Conservation (phyloP, 2,113 vertebrate genomes). For the Nanorana parkeri region DNA sequence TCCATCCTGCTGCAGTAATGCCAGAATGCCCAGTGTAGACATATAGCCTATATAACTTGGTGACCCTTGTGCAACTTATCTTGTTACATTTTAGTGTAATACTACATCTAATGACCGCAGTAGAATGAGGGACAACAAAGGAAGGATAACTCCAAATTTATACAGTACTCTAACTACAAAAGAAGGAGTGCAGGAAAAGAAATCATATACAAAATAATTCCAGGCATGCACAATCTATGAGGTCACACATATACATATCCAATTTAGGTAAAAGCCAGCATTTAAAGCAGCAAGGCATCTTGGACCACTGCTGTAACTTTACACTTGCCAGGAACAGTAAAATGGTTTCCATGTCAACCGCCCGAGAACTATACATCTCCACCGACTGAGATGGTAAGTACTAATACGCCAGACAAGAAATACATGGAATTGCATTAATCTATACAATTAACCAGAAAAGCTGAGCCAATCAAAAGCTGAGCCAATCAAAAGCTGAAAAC, state of each 20-base stretch:
- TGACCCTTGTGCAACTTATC: too few relatives aligned
- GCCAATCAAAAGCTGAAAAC: conserved; percentile 9
- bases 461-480: conserved; percentile 8
- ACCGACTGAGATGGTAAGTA: neutral
- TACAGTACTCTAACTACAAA: too few relatives aligned
- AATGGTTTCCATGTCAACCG: conserved; percentile 9
- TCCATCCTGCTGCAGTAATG: too few relatives aligned
- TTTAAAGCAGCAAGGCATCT: neutral
- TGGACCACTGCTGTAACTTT: neutral
- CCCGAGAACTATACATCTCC: neutral
- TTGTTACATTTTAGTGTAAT: too few relatives aligned
- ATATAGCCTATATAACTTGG: too few relatives aligned
- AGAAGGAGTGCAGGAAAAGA: too few relatives aligned
- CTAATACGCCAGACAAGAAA: too few relatives aligned
- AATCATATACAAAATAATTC: too few relatives aligned
- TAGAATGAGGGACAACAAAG: too few relatives aligned
- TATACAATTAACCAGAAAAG: neutral
- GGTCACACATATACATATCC: neutral
- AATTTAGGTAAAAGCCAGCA: neutral
- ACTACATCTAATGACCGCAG: too few relatives aligned
- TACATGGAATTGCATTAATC: neutral
- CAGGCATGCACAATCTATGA: neutral
- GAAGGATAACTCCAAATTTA: too few relatives aligned
- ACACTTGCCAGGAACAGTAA: neutral
- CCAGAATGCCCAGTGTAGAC: too few relatives aligned